These are phyloP conservation scores for Tuberolachnus salignus DNA, from an alignment of 2,888 invertebrate genomes.

Conservation along the genomic window DNA sequence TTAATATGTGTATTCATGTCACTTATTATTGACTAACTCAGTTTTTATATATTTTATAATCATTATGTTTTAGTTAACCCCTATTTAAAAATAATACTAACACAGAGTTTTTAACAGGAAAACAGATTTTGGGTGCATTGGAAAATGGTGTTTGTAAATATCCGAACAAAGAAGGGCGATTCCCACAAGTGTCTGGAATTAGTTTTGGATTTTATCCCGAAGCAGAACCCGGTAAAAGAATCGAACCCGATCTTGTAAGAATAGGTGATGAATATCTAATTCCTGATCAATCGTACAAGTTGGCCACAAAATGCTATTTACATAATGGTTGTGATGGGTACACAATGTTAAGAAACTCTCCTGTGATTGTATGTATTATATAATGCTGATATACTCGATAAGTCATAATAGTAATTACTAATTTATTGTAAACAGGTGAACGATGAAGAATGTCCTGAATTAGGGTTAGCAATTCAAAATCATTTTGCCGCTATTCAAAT, in stretches of 20 bases:
- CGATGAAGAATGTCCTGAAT: slow-evolving; percentile 84
- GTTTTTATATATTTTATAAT: background rate
- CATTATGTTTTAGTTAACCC: too few species aligned
- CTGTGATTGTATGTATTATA: slow-evolving; percentile 70
- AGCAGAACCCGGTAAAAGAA: slow-evolving; percentile 73
- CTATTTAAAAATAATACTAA: background rate
- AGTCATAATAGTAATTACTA: background rate
- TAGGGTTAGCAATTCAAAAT: slow-evolving; percentile 84
- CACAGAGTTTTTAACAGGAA: slow-evolving; percentile 64
- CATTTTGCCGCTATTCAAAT: slow-evolving; percentile 88
- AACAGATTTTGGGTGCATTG: slow-evolving; percentile 72
- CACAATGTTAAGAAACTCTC: slow-evolving; percentile 75
- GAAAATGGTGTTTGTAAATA: slow-evolving; percentile 87
- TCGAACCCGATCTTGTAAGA: slow-evolving; percentile 75
- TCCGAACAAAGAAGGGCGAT: slow-evolving; percentile 85
- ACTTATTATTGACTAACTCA: background rate
- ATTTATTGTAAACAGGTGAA: slow-evolving; percentile 68
- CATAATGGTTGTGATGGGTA: slow-evolving; percentile 85
- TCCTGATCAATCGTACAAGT: slow-evolving; percentile 72
- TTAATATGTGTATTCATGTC: background rate
- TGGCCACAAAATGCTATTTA: slow-evolving; percentile 84
- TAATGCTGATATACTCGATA: background rate
- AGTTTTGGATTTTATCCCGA: slow-evolving; percentile 78
- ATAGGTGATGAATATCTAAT: slow-evolving; percentile 85
- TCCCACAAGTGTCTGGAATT: slow-evolving; percentile 83